Evolutionary conservation across 2,797 vertebrate species (phyloP).

Genomic region (Amblyraja radiata): DNA sequence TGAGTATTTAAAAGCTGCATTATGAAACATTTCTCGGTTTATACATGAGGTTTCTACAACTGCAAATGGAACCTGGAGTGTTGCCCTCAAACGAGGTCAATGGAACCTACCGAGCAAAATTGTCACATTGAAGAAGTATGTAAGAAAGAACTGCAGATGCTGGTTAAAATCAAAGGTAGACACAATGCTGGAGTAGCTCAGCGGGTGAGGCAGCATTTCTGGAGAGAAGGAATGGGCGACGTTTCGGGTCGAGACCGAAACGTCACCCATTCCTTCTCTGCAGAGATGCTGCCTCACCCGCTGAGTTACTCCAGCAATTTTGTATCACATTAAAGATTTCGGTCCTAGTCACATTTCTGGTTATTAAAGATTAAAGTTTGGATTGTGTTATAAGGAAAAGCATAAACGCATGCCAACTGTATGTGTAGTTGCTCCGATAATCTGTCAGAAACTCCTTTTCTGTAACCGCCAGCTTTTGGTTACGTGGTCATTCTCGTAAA

Average conservation of each 20-base stretch:
- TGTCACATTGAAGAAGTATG: no score
- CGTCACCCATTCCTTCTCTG: no score
- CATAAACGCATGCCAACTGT: background rate
- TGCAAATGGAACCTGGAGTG: background rate
- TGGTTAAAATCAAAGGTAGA: no score
- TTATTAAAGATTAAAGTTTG: background rate
- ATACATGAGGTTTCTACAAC: background rate
- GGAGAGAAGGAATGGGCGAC: no score
- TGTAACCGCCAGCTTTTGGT: background rate
- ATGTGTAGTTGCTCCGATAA: background rate
- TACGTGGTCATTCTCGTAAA: no score
- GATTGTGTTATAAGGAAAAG: background rate
- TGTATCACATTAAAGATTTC: background rate
- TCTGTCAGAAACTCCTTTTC: background rate
- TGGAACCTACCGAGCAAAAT: background rate
- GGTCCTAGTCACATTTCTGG: background rate
- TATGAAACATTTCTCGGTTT: background rate
- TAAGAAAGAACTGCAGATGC: no score
- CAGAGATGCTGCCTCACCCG: no score
- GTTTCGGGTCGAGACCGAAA: no score
- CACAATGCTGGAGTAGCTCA: no score
- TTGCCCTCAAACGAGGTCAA: background rate
- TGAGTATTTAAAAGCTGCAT: background rate
- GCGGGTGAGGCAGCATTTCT: no score
- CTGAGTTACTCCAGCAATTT: no score